Evolutionary conservation across 2,113 vertebrate species (phyloP).

Genomic region (Sturnus vulgaris): DNA sequence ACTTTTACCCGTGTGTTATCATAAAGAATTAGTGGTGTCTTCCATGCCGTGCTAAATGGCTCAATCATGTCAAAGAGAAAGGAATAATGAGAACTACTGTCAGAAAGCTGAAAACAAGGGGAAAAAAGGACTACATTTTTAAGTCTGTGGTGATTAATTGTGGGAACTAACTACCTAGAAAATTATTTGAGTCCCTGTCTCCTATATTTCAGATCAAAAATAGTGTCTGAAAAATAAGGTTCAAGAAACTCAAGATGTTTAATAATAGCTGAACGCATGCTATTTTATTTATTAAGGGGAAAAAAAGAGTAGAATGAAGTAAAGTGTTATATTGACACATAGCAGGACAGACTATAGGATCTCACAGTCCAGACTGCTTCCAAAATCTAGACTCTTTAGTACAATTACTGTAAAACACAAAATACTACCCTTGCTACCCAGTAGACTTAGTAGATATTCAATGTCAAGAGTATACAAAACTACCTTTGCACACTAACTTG

Average conservation of each 20-base stretch:
- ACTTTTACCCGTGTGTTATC: background rate
- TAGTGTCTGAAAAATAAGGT: background rate
- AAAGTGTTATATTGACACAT: background rate
- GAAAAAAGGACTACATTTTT: background rate
- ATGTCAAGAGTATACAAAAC: background rate
- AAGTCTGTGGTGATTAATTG: background rate
- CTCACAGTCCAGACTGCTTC: background rate
- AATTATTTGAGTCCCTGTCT: background rate
- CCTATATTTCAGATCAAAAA: background rate
- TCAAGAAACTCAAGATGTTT: background rate
- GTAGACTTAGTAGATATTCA: background rate
- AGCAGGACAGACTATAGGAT: background rate
- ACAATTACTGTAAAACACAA: background rate
- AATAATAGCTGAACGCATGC: background rate
- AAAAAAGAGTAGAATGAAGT: background rate
- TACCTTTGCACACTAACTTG: background rate
- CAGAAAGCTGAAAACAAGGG: background rate
- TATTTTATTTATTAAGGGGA: background rate
- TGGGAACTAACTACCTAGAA: background rate
- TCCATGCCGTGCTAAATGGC: background rate
- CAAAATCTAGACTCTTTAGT: background rate
- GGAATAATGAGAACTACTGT: background rate
- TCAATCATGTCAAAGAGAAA: background rate
- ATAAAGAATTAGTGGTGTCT: background rate
- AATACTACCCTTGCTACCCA: background rate